Base-by-base conservation (phyloP, 2,888 invertebrate genomes). In the Acronicta leporina region DNA sequence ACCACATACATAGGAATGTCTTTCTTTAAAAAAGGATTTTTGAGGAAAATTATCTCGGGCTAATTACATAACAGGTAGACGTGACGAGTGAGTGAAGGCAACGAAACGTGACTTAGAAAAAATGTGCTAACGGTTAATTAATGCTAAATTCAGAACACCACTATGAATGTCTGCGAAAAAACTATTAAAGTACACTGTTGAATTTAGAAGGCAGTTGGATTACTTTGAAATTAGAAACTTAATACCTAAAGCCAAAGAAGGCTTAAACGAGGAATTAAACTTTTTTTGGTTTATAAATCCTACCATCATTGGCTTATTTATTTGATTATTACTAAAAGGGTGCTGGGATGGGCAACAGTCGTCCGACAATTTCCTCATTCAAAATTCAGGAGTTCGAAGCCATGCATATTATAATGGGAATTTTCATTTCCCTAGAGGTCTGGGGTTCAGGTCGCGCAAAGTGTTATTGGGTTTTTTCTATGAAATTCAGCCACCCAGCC, bases 11-110 rank as follows among this genome's bases (percentile, higher is more conserved):
- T 60, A 57, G 64, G 47, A 60, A 61, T 58, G 62, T 62, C 52
- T 63, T 53, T 27, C 13, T 58, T 49, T 43, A 15, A 13, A 54
- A 44, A 62, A 62, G 20, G 33, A 13, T 16, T 62, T 61, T 48
- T 14, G 5, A 44, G 54, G 40, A 54, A 68, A 68, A 58, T 64
- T 50, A 71, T 63, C 68, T 67, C 14, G n/a, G 10, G 60, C 58
- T 74, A 74, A 74, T 71, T 71, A 71, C 57, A 65, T 55, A 54
- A 60, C 57, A 63, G 53, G 60, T 68, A 46, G 43, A 52, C 56
- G 56, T 63, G 51, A 47, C 15, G 52, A 54, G 51, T 15, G 40
- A 68, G 46, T 40, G 55, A 48, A 43, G 27, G 33, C 51, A 56
- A 63, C 43, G 50, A 52, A 60, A 50, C 64, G 59, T 58, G 51